phyloP scores from a whole-genome alignment of 2,888 invertebrate species.

The Agrochola macilenta region DNA sequence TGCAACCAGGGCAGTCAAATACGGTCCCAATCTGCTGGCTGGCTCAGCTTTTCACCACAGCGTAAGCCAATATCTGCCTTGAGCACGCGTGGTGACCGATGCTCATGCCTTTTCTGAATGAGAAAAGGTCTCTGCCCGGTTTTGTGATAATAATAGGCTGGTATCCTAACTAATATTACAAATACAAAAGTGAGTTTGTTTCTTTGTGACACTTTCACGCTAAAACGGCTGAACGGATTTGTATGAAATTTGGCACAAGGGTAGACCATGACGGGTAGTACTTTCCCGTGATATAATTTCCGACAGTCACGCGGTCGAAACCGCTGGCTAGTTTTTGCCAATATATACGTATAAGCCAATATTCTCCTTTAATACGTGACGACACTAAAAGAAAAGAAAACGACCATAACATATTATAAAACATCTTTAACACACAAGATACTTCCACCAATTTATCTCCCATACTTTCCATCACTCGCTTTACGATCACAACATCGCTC shows the following conservation, averaged over 20 bases:
- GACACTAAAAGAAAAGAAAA: not conserved
- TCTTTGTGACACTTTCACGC: no score
- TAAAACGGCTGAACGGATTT: no score
- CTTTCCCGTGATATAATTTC: no score
- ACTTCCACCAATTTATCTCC: conserved; percentile 20
- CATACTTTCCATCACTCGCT: conserved; percentile 8
- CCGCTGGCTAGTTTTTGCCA: no score
- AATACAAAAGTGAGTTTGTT: no score
- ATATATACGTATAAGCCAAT: not conserved
- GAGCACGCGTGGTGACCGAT: not conserved
- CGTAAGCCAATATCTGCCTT: not conserved
- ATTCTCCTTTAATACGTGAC: not conserved
- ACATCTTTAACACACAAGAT: conserved; percentile 1
- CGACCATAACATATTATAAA: not conserved
- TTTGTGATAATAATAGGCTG: not conserved
- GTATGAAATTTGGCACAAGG: no score
- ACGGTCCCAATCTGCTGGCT: not conserved
- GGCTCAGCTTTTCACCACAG: not conserved
- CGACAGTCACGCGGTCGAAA: no score
- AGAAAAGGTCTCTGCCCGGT: not conserved
- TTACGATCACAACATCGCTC: conserved; percentile 43
- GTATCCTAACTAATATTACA: not conserved
- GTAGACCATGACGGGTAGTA: no score
- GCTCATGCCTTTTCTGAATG: no score
- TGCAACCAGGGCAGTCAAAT: not conserved